A percentile compares a stretch with the other conserved stretches of the same genome.
Conservation (phyloP, 2,797 vertebrate species). For the Danio aesculapii region DNA sequence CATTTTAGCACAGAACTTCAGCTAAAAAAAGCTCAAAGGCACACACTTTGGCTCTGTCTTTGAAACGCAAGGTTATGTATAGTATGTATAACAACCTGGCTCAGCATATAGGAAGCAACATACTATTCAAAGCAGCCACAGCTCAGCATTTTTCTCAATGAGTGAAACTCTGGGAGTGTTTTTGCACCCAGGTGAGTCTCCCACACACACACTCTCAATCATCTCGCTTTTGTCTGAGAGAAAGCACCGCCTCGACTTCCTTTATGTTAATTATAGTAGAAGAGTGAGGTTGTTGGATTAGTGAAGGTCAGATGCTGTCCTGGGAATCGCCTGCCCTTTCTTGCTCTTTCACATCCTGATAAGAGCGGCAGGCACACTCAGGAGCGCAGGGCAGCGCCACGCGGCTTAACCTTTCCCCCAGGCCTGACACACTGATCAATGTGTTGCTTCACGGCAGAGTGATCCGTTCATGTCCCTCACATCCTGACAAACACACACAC, state of each 20-base stretch:
- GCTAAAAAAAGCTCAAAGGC: constrained; percentile 18
- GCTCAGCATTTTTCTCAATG: constrained; percentile 50
- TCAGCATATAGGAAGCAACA: constrained; percentile 27
- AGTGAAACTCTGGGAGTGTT: constrained; percentile 35
- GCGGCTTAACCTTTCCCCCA: constrained; percentile 84
- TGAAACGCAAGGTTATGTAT: constrained; percentile 28
- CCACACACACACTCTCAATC: constrained; percentile 41
- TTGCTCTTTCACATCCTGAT: constrained; percentile 84
- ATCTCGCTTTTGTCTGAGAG: constrained; percentile 12
- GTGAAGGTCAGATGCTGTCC: constrained; percentile 90
- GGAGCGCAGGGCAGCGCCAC: constrained; percentile 59
- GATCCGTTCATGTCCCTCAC: constrained; percentile 74
- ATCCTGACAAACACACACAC: constrained; percentile 14
- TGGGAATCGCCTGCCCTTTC: constrained; percentile 95
- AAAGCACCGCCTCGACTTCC: constrained; percentile 43
- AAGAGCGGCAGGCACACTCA: constrained; percentile 77
- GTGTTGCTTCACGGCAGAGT: constrained; percentile 79
- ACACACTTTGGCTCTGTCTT: constrained; percentile 14
- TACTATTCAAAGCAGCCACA: constrained; percentile 23
- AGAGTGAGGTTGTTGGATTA: constrained; percentile 86
- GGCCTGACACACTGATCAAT: constrained; percentile 81
- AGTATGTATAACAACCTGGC: constrained; percentile 21
- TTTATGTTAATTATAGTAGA: constrained; percentile 84
- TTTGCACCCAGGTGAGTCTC: constrained; percentile 41
- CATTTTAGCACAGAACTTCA: background rate